These are phyloP conservation scores for Drosophila nasuta DNA, from an alignment of 1,140 invertebrate genomes.

Conservation along the genomic window DNA sequence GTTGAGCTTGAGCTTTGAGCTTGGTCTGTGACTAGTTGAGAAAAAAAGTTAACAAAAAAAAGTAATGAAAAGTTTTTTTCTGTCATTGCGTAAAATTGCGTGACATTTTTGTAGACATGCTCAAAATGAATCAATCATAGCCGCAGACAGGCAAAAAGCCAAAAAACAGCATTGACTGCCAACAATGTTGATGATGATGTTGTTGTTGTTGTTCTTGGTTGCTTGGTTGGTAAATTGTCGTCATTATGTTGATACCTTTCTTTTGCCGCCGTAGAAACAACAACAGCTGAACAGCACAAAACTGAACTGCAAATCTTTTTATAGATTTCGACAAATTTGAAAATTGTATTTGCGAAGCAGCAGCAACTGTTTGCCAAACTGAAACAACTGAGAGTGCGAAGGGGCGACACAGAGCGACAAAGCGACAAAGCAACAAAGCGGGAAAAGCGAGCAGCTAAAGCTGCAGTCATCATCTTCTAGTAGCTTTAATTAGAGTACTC, in stretches of 20 bases:
- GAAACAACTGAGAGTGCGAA: constrained; percentile 19
- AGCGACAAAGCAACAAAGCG: constrained; percentile 32
- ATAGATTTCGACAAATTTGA: constrained; percentile 82
- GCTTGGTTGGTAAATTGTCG: constrained; percentile 46
- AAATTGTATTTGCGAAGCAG: constrained; percentile 75
- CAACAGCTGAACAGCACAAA: constrained; percentile 71
- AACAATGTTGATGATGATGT: constrained; percentile 44
- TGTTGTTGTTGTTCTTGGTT: constrained; percentile 40
- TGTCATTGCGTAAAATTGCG: constrained; percentile 31
- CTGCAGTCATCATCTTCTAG: constrained; percentile 30
- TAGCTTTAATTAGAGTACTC: constrained; percentile 76
- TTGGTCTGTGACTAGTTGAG: constrained; percentile 4
- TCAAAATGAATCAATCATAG: constrained; percentile 76
- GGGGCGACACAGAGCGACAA: constrained; percentile 20
- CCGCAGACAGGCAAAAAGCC: constrained; percentile 31
- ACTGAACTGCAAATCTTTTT: constrained; percentile 78
- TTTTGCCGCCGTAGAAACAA: constrained; percentile 35
- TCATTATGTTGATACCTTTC: constrained; percentile 77
- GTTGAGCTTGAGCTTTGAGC: not conserved
- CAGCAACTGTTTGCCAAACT: constrained; percentile 72
- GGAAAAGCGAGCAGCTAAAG: not conserved
- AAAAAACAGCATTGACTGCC: constrained; percentile 62
- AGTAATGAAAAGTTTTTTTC: constrained; percentile 27
- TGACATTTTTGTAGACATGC: constrained; percentile 23
- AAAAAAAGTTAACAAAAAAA: not conserved